Evolutionary conservation across 2,113 vertebrate species (phyloP).

Genomic region (Bothrops jararaca): DNA sequence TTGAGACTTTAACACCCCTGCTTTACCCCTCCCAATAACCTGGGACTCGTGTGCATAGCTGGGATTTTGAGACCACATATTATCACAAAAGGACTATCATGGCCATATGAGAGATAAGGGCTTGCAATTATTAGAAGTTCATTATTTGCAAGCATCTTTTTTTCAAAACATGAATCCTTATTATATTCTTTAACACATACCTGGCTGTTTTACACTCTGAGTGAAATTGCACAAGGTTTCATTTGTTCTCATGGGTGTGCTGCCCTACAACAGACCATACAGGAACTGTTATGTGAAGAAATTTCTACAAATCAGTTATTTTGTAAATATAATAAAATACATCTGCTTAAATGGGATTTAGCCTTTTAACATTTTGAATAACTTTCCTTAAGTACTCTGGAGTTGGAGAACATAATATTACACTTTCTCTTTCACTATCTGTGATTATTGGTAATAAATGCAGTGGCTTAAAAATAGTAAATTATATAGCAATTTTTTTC

Average conservation of each 20-base stretch:
- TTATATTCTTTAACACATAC: constrained; percentile 50
- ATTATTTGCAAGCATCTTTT: background rate
- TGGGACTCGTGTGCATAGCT: background rate
- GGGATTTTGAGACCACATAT: background rate
- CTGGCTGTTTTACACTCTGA: constrained; percentile 12
- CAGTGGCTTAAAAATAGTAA: background rate
- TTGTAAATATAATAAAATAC: background rate
- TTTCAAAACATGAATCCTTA: background rate
- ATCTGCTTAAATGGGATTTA: background rate
- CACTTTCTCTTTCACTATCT: background rate
- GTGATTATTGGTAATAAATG: background rate
- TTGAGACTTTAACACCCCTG: too few relatives aligned
- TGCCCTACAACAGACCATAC: constrained; percentile 46
- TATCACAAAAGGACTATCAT: background rate
- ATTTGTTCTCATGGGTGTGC: constrained; percentile 49
- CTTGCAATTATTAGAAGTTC: background rate
- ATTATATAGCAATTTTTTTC: background rate
- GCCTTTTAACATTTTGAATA: background rate
- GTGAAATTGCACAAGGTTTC: constrained; percentile 30
- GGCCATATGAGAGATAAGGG: background rate
- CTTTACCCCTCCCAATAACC: background rate
- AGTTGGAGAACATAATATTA: background rate
- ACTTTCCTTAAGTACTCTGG: background rate
- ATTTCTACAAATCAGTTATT: background rate
- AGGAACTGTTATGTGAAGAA: background rate